Conservation (phyloP, 2,888 invertebrate genomes). For the Drosophila meridiana region DNA sequence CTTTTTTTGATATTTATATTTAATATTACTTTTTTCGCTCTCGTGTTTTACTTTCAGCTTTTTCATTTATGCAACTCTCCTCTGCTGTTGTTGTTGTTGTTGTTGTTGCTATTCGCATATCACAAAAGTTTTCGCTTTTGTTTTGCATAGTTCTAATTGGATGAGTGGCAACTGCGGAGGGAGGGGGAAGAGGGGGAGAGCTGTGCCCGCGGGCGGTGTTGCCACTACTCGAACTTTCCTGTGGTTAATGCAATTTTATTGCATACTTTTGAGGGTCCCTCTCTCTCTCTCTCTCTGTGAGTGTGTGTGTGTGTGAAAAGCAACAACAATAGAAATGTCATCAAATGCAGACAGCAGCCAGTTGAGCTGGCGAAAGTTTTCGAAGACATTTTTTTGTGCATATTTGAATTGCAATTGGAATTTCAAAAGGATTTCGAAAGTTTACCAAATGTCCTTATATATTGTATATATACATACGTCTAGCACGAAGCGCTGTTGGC, state of each 20-base stretch:
- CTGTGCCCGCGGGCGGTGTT: conserved; percentile 6
- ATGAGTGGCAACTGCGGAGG: background rate
- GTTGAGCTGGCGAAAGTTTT: conserved; percentile 24
- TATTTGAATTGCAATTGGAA: background rate
- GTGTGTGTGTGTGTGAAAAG: conserved; percentile 12
- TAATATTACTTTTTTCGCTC: conserved; percentile 10
- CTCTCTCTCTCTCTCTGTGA: conserved; percentile 10
- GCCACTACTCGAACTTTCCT: conserved; percentile 43
- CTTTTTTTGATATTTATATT: conserved; percentile 6
- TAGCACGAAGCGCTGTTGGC: background rate
- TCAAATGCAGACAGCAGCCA: conserved; percentile 36
- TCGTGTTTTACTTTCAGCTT: conserved; percentile 16
- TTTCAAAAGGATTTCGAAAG: background rate
- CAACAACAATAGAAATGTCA: conserved; percentile 28
- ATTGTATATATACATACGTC: too few relatives aligned
- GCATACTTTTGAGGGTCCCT: conserved; percentile 57
- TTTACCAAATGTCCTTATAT: too few relatives aligned
- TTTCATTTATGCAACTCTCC: conserved; percentile 12
- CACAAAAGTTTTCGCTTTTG: conserved; percentile 35
- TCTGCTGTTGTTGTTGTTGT: background rate
- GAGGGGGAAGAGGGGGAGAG: background rate
- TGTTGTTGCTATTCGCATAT: conserved; percentile 10
- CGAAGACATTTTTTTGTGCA: background rate
- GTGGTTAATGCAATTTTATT: conserved; percentile 72
- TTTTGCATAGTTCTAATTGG: conserved; percentile 30